Base-by-base conservation (phyloP, 2,113 vertebrate genomes). In the Aythya baeri region DNA sequence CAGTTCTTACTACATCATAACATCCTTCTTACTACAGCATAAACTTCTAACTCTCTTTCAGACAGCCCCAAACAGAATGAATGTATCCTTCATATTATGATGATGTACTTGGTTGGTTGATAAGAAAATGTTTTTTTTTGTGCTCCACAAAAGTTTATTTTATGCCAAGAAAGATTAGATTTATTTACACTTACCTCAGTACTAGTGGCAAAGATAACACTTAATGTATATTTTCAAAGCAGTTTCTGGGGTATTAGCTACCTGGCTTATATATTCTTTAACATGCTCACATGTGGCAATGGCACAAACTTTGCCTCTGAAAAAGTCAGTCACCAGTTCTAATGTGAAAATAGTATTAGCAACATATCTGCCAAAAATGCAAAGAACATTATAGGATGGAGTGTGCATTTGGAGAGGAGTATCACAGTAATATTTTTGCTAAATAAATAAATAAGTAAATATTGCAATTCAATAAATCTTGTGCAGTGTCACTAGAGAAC, bases 1-100 rank as follows among this genome's bases (percentile, higher is more conserved):
- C 0, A 0, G 3, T n/a, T 62, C 46, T 46, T 46, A 46, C 46
- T 46, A 46, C 18, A 46, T 46, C 46, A 20, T 46, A 46, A 46
- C 46, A 63, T 14, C 25, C 11, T 32, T 29, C 32, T 65, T 49
- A 36, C 27, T 74, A 52, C 16, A 46, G 4, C 31, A 17, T 18
- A 57, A 78, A 80, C 18, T 16, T 11, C 3, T 6, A 67, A 31
- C 12, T 43, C 38, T 66, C 29, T 27, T 23, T n/a, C 25, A 22
- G 61, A 59, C 13, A 83, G 61, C 9, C 21, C 22, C 36, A 44
- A 25, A 55, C 2, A 63, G 50, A 66, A 50, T 25, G 31, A 73
- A 11, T 29, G 22, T 55, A 9, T 41, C 46, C 38, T 36, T 88
- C 68, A 13, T 54, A 26, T 50, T 58, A 31, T 34, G 22, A 9